phyloP scores from a whole-genome alignment of 2,888 invertebrate genomes.

The Scelioninae gen. 1 region DNA sequence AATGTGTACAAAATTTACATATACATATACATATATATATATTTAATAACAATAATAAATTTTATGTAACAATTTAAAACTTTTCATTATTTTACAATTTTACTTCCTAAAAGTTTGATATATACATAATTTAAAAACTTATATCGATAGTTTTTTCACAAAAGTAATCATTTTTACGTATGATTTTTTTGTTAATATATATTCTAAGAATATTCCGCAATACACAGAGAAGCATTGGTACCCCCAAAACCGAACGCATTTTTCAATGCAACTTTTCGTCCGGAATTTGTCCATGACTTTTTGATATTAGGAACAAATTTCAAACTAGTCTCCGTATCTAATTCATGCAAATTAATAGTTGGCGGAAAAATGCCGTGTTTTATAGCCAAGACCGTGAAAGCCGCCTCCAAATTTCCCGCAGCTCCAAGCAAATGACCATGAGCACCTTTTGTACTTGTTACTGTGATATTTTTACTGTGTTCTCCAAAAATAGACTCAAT shows the following conservation, averaged over 20 bases:
- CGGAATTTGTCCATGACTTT: constrained; percentile 86
- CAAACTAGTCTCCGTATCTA: constrained; percentile 87
- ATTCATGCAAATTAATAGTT: constrained; percentile 92
- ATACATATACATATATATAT: no score
- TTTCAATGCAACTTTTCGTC: constrained; percentile 91
- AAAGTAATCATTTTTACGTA: no score
- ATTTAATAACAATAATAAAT: no score
- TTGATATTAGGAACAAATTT: constrained; percentile 88
- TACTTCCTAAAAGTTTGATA: no score
- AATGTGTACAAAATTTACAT: no score
- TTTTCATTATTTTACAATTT: no score
- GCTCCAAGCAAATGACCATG: constrained; percentile 98
- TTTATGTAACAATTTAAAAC: no score
- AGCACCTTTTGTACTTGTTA: constrained; percentile 98
- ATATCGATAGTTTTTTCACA: no score
- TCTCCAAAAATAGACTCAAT: no score
- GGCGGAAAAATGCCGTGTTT: constrained; percentile 92
- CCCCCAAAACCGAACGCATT: constrained; percentile 99
- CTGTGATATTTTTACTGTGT: no score
- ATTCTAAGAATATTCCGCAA: constrained; percentile 83
- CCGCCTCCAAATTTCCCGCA: constrained; percentile 97
- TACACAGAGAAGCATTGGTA: constrained; percentile 95
- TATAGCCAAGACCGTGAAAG: constrained; percentile 93
- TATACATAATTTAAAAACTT: no score
- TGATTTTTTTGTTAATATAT: no score